Evolutionary conservation across 92 coral and sea anemone genomes (phyloP), one percentile per base, ranked within the genome.

Genomic region (Porites lobata): DNA sequence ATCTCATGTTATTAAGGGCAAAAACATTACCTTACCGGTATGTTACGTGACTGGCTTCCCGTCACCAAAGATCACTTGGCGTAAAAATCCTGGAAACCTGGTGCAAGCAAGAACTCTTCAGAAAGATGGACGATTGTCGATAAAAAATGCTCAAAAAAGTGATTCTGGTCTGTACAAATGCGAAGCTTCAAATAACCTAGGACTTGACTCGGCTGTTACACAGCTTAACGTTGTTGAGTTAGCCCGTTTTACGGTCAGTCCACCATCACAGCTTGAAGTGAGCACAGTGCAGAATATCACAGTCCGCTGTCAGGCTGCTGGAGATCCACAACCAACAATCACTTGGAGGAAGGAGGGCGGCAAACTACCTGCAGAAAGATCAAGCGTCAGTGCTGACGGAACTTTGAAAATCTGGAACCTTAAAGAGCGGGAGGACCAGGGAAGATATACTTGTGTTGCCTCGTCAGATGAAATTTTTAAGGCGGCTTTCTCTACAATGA

Each of bases 41-140:
- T 85, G 89, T 85, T 84, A 43, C 59, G 77, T 52, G 68, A 65
- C 82, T 13, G 81, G 89, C 24, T 77, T 67, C 59, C 89, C 89
- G 54, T 32, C 63, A 1, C 56, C 84, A 0, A 51, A 18, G 7
- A 57, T 85, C 22, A 66, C 57, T 6, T 85, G 89, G 89, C 4
- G 32, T 68, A 77, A 68, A 77, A 65, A 18, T 15, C 73, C 1
- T 13, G 80, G 26, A 47, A 7, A 56, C 9, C 69, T 82, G 10
- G 86, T 19, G 2, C 38, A 50, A 22, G 72, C 43, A 18, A 73
- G 73, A 24, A 8, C 53, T 2, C 11, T 61, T 3, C 6, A 9
- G 26, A 63, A 64, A 62, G 52, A 51, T 10, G 87, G 80, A 62
- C 63, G 63, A 53, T 72, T 84, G 52, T 73, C 80, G 50, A 50